Conservation (phyloP, 35 echinoderm and acorn worm species). For the Holothuria glaberrima region DNA sequence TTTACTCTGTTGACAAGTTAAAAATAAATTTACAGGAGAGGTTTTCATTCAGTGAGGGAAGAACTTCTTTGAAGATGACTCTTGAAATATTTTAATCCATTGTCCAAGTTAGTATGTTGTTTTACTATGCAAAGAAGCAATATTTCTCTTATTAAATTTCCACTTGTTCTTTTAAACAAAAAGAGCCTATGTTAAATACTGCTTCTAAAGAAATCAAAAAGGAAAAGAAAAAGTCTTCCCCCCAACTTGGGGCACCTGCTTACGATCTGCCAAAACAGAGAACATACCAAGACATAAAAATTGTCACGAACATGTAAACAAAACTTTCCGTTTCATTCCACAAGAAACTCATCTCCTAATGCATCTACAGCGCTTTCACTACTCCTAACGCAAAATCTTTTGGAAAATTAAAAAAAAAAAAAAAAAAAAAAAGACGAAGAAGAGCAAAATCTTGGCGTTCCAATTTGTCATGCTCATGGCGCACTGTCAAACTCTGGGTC, state of each 20-base stretch:
- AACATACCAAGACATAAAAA: slow-evolving; percentile 43
- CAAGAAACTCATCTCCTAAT: slow-evolving; percentile 49
- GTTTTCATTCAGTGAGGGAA: too few relatives aligned
- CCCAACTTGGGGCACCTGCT: slow-evolving; percentile 21
- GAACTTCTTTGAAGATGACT: too few relatives aligned
- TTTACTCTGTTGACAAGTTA: too few relatives aligned
- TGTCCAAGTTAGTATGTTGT: too few relatives aligned
- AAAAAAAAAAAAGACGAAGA: not conserved
- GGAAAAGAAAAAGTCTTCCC: not conserved
- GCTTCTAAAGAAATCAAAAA: too few relatives aligned
- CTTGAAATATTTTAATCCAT: too few relatives aligned
- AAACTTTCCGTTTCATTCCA: slow-evolving; percentile 35
- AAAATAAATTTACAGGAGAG: too few relatives aligned
- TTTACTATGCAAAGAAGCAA: too few relatives aligned
- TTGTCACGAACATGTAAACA: slow-evolving; percentile 39
- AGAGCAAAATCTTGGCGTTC: too few relatives aligned
- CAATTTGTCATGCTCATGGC: not conserved
- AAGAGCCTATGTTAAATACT: too few relatives aligned
- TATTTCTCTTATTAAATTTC: too few relatives aligned
- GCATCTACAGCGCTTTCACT: slow-evolving; percentile 18
- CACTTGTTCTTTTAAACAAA: too few relatives aligned
- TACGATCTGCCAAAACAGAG: slow-evolving; percentile 16
- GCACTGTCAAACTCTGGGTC: not conserved
- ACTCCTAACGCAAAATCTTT: not conserved
- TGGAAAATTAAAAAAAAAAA: slow-evolving; percentile 4